A percentile compares a stretch with the other conserved stretches of the same genome.
Evolutionary conservation across 2,888 invertebrate genomes (phyloP).

Genomic region (Heterodera filipjevi): DNA sequence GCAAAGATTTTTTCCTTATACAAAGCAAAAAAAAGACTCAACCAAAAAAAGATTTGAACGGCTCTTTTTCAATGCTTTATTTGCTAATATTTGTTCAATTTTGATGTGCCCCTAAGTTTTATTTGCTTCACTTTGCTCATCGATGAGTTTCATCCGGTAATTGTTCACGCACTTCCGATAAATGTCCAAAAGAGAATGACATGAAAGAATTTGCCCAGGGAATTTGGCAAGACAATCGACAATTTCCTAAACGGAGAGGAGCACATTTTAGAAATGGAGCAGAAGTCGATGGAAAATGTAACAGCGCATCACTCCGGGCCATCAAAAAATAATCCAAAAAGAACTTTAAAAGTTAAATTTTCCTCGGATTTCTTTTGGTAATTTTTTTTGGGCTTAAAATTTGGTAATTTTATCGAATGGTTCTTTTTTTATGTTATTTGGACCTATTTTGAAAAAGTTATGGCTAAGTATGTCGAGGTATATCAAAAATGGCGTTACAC

Average conservation of each 20-base stretch:
- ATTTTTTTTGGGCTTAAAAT: too few species aligned
- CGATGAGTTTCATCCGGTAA: constrained; percentile 55
- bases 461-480: too few species aligned
- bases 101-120: neutral
- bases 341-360: too few species aligned
- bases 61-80: constrained; percentile 7
- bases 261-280: neutral
- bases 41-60: neutral
- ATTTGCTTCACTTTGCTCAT: constrained; percentile 27
- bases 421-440: too few species aligned
- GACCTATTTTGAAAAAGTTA: too few species aligned
- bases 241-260: constrained; percentile 30
- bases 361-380: too few species aligned
- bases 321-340: too few species aligned
- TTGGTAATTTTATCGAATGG: too few species aligned
- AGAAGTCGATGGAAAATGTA: too few species aligned
- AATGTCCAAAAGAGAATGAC: constrained; percentile 49
- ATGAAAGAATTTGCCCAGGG: constrained; percentile 54
- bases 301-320: too few species aligned
- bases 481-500: too few species aligned
- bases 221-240: constrained; percentile 52
- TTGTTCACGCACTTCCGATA: constrained; percentile 56
- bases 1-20: too few species aligned
- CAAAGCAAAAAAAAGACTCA: neutral
- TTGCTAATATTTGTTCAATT: neutral